Evolutionary conservation across 2,888 invertebrate genomes (phyloP), one percentile per base, ranked within the genome.

Genomic region (Orgyia antiqua): DNA sequence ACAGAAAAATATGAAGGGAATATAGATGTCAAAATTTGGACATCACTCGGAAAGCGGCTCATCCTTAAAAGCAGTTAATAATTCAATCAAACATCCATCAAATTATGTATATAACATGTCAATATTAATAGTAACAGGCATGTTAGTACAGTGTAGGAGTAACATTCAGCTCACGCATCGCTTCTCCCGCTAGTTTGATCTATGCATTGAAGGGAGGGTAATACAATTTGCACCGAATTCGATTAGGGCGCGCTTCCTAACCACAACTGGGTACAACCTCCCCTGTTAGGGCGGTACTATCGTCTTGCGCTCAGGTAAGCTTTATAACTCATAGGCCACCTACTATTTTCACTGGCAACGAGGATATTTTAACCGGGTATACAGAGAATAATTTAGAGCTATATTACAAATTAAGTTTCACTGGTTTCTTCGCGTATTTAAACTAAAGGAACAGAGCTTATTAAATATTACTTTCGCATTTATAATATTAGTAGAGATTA

Each of bases 301-400:
- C n/a, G n/a, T n/a, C n/a, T n/a, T n/a, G n/a, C 46, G 45, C 48
- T 39, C 56, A 59, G 55, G 58, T 58, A 46, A 52, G 45, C 56
- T 52, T 59, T 63, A 66, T 58, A 58, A 60, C 51, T 45, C 51
- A 34, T 51, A 45, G 50, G 48, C 53, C 58, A 58, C 49, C 49
- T 44, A 55, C 39, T 54, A 63, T 65, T 67, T 61, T 59, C 63
- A 58, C 54, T 57, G 44, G 58, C 53, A 51, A 51, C 52, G 51
- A 49, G 55, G 49, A 62, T 64, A 68, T 63, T 61, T 58, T 58
- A 51, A 53, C 54, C 42, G 52, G 54, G 51, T 68, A 70, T 68
- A 69, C 65, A 67, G 66, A 67, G 68, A 62, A 69, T 68, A 69
- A 73, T 72, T 71, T 63, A 68, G 61, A 51, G 54, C 58, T 61